Evolutionary conservation across 2,113 vertebrate genomes (phyloP).

Genomic region (Perognathus longimembris): DNA sequence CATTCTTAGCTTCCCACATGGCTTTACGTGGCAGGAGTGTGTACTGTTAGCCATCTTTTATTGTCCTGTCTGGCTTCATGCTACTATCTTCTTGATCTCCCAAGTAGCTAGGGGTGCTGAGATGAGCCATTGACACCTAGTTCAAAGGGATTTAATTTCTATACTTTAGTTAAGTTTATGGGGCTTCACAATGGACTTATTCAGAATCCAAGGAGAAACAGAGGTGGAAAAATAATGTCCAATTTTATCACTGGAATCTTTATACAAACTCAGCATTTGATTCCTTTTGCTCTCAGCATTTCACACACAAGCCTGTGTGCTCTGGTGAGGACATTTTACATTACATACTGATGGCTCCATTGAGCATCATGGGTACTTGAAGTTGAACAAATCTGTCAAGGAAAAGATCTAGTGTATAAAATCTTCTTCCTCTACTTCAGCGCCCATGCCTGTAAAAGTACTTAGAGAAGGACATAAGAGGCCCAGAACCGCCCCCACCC

Average conservation of each 20-base stretch:
- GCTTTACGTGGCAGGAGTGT: too few relatives aligned
- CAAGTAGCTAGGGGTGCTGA: too few relatives aligned
- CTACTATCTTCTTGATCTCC: too few relatives aligned
- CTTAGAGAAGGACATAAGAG: neutral
- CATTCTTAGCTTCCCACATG: too few relatives aligned
- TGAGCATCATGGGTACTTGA: neutral
- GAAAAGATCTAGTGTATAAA: neutral
- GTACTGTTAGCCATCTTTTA: too few relatives aligned
- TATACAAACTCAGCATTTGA: neutral
- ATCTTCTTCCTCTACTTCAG: neutral
- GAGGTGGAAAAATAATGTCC: neutral
- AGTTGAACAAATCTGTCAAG: neutral
- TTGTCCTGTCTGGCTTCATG: too few relatives aligned
- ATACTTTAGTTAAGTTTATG: neutral
- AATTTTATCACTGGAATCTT: neutral
- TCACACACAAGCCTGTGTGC: neutral
- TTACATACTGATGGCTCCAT: neutral
- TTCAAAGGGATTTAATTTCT: neutral
- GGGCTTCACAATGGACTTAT: neutral
- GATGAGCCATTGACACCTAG: too few relatives aligned
- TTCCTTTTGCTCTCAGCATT: neutral
- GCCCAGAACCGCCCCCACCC: accelerated
- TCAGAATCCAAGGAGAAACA: neutral
- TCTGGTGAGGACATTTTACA: neutral
- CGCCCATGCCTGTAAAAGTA: neutral